These are phyloP conservation scores for Cercopithecus mona DNA, from an alignment of 2,113 vertebrate species.

Conservation along the genomic window DNA sequence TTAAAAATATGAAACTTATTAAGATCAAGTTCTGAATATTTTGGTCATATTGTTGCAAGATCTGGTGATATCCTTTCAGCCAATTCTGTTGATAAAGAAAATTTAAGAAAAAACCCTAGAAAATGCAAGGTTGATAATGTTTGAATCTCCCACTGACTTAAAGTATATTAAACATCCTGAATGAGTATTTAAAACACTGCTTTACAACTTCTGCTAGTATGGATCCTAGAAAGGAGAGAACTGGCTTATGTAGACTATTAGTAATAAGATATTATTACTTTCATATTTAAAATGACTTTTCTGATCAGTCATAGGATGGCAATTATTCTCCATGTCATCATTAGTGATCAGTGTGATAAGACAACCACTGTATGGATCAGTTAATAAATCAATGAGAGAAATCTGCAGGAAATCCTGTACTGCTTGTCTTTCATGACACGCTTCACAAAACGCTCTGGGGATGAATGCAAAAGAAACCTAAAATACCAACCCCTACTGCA, in stretches of 20 bases:
- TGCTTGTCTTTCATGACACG: not conserved
- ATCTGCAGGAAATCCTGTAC: not conserved
- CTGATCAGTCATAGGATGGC: not conserved
- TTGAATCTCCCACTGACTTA: not conserved
- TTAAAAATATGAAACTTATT: not conserved
- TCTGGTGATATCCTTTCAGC: not conserved
- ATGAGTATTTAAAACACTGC: not conserved
- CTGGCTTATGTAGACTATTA: not conserved
- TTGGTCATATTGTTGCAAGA: not conserved
- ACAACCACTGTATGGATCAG: not conserved
- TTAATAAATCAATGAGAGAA: slow-evolving; percentile 12
- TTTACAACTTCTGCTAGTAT: not conserved
- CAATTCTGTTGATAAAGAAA: not conserved
- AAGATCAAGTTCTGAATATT: not conserved
- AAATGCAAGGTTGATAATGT: not conserved
- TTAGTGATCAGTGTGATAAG: not conserved
- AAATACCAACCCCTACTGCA: not conserved
- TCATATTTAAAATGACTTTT: not conserved
- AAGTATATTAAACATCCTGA: not conserved
- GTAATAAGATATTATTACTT: slow-evolving; percentile 9
- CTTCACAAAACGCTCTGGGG: not conserved
- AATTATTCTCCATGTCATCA: not conserved
- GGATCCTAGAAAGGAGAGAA: not conserved
- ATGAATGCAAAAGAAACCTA: not conserved
- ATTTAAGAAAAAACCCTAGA: not conserved